A percentile compares a stretch with the other conserved stretches of the same genome.
phyloP scores from a whole-genome alignment of 2,797 vertebrate genomes.

The Adelosebastes latens region DNA sequence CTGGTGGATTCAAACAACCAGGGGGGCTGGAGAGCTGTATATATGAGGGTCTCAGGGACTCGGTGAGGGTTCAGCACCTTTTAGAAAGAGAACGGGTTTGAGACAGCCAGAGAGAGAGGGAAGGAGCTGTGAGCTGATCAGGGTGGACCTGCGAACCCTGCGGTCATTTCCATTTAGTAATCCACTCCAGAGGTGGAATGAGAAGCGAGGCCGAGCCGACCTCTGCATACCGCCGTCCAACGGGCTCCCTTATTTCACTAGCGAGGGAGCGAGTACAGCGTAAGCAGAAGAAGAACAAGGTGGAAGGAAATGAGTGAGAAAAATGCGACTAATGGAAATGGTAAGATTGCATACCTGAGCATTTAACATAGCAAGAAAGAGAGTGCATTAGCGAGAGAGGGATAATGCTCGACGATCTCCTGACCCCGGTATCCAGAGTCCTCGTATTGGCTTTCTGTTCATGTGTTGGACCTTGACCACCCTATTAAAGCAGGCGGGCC shows the following conservation, averaged over 20 bases:
- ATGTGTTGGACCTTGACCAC: slow-evolving; percentile 55
- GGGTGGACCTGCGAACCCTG: slow-evolving; percentile 35
- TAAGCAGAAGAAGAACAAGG: slow-evolving; percentile 24
- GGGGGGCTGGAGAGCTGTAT: neutral
- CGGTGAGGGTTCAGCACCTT: slow-evolving; percentile 17
- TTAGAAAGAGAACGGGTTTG: slow-evolving; percentile 2
- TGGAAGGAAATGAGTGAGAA: slow-evolving; percentile 22
- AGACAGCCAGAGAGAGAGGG: neutral
- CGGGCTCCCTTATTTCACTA: slow-evolving; percentile 12
- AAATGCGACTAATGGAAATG: slow-evolving; percentile 27
- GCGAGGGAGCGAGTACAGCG: neutral
- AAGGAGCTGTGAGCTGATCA: slow-evolving; percentile 47
- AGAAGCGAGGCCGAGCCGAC: slow-evolving; percentile 54
- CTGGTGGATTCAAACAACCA: slow-evolving; percentile 26
- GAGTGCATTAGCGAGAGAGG: neutral
- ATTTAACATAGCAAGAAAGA: slow-evolving; percentile 2
- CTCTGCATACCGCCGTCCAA: slow-evolving; percentile 28
- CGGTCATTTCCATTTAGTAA: slow-evolving; percentile 72
- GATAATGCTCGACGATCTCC: slow-evolving; percentile 6
- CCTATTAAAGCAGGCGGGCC: slow-evolving; percentile 54
- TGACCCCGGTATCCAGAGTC: slow-evolving; percentile 32
- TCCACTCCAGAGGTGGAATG: slow-evolving; percentile 66
- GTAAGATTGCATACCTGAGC: slow-evolving; percentile 8
- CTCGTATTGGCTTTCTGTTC: slow-evolving; percentile 46
- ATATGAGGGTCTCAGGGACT: slow-evolving; percentile 19